Percentiles rank a stretch among this genome's conserved stretches.
Conservation (phyloP, 2,113 vertebrate species). For the Phoenicopterus ruber region DNA sequence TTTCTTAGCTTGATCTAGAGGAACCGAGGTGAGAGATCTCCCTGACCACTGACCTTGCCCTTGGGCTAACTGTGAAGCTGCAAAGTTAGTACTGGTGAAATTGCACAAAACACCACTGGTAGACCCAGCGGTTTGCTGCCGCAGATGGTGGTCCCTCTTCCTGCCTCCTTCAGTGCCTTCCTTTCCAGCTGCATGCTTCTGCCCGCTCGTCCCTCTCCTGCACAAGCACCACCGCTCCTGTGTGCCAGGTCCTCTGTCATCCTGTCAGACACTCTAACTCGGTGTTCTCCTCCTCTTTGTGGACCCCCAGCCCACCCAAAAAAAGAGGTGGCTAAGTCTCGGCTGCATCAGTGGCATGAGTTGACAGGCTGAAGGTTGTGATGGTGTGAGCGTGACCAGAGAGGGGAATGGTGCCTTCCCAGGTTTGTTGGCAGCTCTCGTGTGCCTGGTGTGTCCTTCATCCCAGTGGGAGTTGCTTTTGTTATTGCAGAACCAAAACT, state of each 20-base stretch:
- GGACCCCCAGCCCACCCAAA: accelerated
- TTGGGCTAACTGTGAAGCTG: not conserved
- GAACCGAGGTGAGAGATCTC: not conserved
- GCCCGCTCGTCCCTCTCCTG: accelerated
- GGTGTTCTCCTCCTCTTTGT: not conserved
- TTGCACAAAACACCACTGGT: not conserved
- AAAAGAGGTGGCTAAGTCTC: not conserved
- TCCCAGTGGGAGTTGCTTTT: not conserved
- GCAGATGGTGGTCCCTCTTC: not conserved
- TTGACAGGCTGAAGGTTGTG: not conserved
- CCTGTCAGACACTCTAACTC: not conserved
- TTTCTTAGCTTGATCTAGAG: not conserved
- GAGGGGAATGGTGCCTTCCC: not conserved
- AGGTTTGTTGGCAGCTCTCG: not conserved
- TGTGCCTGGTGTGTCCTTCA: not conserved
- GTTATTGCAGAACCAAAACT: not conserved
- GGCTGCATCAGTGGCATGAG: not conserved
- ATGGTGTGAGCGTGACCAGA: accelerated
- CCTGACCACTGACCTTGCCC: not conserved
- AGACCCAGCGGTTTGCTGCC: not conserved
- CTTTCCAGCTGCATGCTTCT: not conserved
- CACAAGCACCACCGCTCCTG: not conserved
- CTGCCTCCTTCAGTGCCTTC: not conserved
- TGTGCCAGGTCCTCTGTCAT: not conserved
- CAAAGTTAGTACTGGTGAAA: no score